These are phyloP conservation scores for Drosophila truncata DNA, from an alignment of 1,140 invertebrate species.

Conservation along the genomic window DNA sequence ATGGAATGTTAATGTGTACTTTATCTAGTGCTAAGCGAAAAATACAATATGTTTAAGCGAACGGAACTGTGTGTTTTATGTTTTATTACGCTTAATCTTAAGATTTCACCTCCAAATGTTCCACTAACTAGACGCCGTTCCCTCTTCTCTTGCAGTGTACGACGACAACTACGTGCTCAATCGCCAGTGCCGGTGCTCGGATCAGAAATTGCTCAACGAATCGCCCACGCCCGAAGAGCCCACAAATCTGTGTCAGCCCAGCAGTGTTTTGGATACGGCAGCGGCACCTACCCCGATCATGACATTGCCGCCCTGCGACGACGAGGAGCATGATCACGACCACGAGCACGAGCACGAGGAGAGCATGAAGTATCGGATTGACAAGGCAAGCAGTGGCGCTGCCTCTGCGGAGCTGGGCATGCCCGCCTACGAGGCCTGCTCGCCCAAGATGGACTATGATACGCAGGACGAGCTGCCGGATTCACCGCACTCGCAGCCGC, in stretches of 20 bases:
- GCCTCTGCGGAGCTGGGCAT: constrained; percentile 68
- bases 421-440: constrained; percentile 65
- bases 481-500: constrained; percentile 66
- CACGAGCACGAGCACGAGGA: constrained; percentile 50
- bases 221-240: constrained; percentile 72
- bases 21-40: constrained; percentile 75
- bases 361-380: constrained; percentile 67
- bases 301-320: constrained; percentile 52
- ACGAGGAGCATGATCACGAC: constrained; percentile 53
- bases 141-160: constrained; percentile 58
- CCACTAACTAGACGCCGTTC: background rate
- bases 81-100: constrained; percentile 15
- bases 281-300: constrained; percentile 35
- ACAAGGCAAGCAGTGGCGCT: constrained; percentile 64
- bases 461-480: constrained; percentile 71
- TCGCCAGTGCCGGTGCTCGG: constrained; percentile 67
- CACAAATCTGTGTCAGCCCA: constrained; percentile 69
- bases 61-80: constrained; percentile 19
- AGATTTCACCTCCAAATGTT: background rate
- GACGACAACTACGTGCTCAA: constrained; percentile 69
- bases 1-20: constrained; percentile 68
- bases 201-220: constrained; percentile 62
- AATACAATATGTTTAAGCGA: constrained; percentile 73
- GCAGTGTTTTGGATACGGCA: constrained; percentile 44
- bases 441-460: constrained; percentile 75